phyloP scores from a whole-genome alignment of 2,888 invertebrate genomes.

The Ceratothoa steindachneri region DNA sequence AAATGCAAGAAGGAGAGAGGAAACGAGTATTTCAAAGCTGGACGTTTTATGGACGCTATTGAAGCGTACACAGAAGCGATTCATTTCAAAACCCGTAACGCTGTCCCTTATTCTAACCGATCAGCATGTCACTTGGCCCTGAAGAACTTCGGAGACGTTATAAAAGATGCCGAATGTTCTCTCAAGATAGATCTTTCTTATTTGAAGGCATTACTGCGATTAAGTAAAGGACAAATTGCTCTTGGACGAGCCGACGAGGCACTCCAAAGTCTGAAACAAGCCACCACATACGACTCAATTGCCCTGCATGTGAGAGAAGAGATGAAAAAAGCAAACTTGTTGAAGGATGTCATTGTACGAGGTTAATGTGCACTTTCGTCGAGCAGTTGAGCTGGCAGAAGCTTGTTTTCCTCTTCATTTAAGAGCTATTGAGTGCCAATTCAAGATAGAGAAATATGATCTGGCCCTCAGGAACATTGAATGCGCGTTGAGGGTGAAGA shows the following conservation, averaged over 20 bases:
- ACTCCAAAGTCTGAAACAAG: background rate
- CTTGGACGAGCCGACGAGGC: background rate
- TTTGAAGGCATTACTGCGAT: background rate
- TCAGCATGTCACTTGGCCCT: background rate
- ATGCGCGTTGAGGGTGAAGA: background rate
- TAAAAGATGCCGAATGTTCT: background rate
- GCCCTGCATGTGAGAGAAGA: background rate
- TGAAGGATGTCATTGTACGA: background rate
- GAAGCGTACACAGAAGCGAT: background rate
- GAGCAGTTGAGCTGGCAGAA: background rate
- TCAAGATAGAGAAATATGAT: background rate
- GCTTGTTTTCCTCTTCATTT: background rate
- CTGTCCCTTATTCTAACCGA: background rate
- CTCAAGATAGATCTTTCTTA: background rate
- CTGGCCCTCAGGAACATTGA: background rate
- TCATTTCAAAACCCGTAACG: background rate
- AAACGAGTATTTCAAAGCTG: background rate
- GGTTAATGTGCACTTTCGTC: background rate
- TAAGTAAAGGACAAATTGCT: background rate
- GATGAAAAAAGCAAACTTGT: background rate
- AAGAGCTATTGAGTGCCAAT: background rate
- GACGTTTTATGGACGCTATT: background rate
- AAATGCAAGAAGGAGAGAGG: background rate
- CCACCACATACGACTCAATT: background rate
- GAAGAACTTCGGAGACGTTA: background rate